These are phyloP conservation scores for Hermetia illucens DNA, from an alignment of 1,140 invertebrate species.

Conservation along the genomic window DNA sequence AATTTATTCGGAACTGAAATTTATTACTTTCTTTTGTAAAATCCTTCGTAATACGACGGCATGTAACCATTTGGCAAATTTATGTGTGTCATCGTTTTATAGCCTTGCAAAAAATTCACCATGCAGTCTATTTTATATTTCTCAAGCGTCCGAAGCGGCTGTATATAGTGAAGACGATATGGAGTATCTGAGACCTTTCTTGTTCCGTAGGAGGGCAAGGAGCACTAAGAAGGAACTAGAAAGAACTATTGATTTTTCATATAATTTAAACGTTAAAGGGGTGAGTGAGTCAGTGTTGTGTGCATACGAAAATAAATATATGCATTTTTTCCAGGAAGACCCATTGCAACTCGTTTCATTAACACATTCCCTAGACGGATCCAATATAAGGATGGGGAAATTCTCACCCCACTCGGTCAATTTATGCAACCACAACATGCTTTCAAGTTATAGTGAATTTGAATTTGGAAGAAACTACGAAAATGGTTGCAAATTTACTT, in stretches of 20 bases:
- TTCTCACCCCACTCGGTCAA: slow-evolving; percentile 32
- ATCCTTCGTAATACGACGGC: slow-evolving; percentile 23
- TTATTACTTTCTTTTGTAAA: slow-evolving; percentile 26
- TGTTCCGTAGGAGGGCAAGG: slow-evolving; percentile 34
- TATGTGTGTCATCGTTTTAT: slow-evolving; percentile 47
- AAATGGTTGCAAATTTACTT: slow-evolving; percentile 35
- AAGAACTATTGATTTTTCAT: slow-evolving; percentile 20
- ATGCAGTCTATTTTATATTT: slow-evolving; percentile 35
- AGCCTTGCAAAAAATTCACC: slow-evolving; percentile 33
- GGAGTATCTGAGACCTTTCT: slow-evolving; percentile 33
- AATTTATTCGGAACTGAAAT: slow-evolving; percentile 26
- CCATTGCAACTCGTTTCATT: slow-evolving; percentile 12
- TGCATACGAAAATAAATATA: slow-evolving; percentile 33
- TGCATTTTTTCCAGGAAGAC: slow-evolving; percentile 21
- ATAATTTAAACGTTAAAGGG: slow-evolving; percentile 4
- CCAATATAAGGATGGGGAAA: slow-evolving; percentile 29
- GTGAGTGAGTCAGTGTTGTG: slow-evolving; percentile 13
- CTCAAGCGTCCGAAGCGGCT: slow-evolving; percentile 26
- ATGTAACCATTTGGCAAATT: slow-evolving; percentile 54
- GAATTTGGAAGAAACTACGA: slow-evolving; percentile 40
- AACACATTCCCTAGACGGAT: no score
- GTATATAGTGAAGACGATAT: slow-evolving; percentile 29
- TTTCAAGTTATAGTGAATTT: slow-evolving; percentile 12
- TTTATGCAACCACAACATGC: slow-evolving; percentile 19
- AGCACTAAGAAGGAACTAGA: slow-evolving; percentile 36